Conservation (phyloP, 2,888 invertebrate genomes). For the Mechanitis mazaeus region DNA sequence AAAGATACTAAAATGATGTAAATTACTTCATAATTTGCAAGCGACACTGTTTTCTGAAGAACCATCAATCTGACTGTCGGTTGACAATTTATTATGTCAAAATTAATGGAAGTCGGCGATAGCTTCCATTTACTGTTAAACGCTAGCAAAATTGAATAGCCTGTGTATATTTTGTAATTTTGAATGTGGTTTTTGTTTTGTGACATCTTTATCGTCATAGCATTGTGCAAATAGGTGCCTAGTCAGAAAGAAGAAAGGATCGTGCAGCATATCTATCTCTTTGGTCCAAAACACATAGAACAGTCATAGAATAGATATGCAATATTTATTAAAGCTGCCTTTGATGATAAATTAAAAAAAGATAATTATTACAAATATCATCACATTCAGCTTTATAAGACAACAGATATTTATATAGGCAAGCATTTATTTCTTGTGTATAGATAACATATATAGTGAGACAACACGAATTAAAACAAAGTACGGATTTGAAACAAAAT, state of each 20-base stretch:
- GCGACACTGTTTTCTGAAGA: no score
- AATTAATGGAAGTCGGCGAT: no score
- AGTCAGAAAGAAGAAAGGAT: conserved; percentile 46
- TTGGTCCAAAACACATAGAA: conserved; percentile 67
- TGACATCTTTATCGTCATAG: conserved; percentile 44
- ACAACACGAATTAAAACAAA: conserved; percentile 53
- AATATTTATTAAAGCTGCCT: conserved; percentile 43
- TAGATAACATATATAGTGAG: conserved; percentile 40
- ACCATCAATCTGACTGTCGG: no score
- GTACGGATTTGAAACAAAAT: conserved; percentile 46
- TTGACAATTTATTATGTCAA: no score
- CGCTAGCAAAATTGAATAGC: no score
- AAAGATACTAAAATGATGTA: no score
- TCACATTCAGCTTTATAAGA: conserved; percentile 49
- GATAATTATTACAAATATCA: neutral
- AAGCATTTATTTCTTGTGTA: conserved; percentile 57
- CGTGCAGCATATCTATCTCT: conserved; percentile 65
- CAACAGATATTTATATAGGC: conserved; percentile 44
- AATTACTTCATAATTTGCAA: no score
- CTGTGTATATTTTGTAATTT: no score
- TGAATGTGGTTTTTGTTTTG: conserved; percentile 1
- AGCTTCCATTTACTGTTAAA: no score
- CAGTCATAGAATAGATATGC: conserved; percentile 47
- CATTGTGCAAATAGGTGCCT: conserved; percentile 48
- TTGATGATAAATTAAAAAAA: neutral